Base-by-base conservation (phyloP, 2,888 invertebrate species). In the Lycaena phlaeas region DNA sequence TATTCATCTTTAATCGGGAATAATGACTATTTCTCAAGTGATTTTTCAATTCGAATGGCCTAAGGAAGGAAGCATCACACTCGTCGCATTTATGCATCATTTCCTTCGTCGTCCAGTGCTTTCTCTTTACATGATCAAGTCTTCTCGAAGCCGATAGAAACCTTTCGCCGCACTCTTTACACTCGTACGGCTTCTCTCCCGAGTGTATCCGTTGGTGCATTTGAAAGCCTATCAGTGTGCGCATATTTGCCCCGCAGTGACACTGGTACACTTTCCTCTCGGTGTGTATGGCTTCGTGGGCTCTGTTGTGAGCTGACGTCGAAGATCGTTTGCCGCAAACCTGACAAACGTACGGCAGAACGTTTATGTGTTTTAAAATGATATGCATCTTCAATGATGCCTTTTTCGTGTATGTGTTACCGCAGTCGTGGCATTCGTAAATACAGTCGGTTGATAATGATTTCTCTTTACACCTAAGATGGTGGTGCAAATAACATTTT, bases 121-220 rank as follows among this genome's bases (percentile, higher is more conserved):
- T 58, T n/a, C 81, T 49, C 43, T 78, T 79, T 0, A 73, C 52
- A 30, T 82, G 82, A 36, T 82, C 82, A 9, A 70, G 27, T 2
- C 79, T 54, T 37, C 81, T 54, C 0, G 81, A 81, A 7, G 81
- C 60, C 0, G 81, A 81, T 0, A 81, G 59, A 43, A 81, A 82
- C 9, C 61, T 54, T 0, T 78, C 76, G 0, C 71, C 76, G 27
- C 81, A 82, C 1, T 66, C 57, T 0, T 51, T 46, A 22, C 81
- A 81, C 27, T 66, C 59, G 37, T 74, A 81, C 0, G 78, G 78
- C 15, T 64, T 62, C 34, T 73, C 69, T 0, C 82, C 82, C 0
- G 70, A 69, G 27, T 81, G 81, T 0, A 74, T 73, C 9, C 81
- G 55, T 44, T 61, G 59, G 25, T 82, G 82, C 9, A 81, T 56